Percentiles rank a stretch among this genome's conserved stretches.
phyloP scores from a whole-genome alignment of 35 echinoderm and acorn worm genomes.

The Heliocidaris erythrogramma region DNA sequence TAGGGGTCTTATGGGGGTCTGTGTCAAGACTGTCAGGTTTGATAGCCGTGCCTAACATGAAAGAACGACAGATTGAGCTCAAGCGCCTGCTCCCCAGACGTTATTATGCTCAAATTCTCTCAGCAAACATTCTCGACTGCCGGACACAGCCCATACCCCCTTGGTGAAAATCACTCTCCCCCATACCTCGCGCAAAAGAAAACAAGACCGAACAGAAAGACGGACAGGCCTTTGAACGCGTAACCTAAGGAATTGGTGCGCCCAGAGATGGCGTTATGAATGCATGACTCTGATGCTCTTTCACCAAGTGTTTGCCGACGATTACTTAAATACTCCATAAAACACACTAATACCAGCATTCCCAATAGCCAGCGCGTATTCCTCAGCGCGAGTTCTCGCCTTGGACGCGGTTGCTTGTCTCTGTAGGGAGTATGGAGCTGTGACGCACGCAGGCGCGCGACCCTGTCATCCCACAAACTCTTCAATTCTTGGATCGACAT shows the following conservation, averaged over 20 bases:
- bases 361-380: constrained; percentile 13
- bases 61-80: constrained; percentile 63
- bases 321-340: constrained; percentile 35
- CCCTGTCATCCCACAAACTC: background rate
- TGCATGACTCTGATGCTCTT: constrained; percentile 42
- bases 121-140: constrained; percentile 56
- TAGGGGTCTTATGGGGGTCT: background rate
- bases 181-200: background rate
- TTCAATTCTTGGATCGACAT: background rate
- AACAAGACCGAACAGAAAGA: background rate
- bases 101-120: constrained; percentile 67
- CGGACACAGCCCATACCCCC: constrained; percentile 36
- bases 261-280: constrained; percentile 27
- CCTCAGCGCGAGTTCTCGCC: background rate
- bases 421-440: constrained; percentile 11
- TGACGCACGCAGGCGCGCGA: constrained; percentile 6
- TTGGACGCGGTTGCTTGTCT: constrained; percentile 8
- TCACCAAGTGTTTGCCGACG: constrained; percentile 13
- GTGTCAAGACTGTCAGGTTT: constrained; percentile 10
- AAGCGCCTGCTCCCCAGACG: constrained; percentile 16
- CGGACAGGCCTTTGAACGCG: constrained; percentile 14
- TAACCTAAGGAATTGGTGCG: constrained; percentile 43
- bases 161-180: constrained; percentile 7
- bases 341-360: constrained; percentile 29
- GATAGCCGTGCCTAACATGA: constrained; percentile 27